Conservation (phyloP, 2,797 vertebrate species). For the Pyrocephalus nanus region DNA sequence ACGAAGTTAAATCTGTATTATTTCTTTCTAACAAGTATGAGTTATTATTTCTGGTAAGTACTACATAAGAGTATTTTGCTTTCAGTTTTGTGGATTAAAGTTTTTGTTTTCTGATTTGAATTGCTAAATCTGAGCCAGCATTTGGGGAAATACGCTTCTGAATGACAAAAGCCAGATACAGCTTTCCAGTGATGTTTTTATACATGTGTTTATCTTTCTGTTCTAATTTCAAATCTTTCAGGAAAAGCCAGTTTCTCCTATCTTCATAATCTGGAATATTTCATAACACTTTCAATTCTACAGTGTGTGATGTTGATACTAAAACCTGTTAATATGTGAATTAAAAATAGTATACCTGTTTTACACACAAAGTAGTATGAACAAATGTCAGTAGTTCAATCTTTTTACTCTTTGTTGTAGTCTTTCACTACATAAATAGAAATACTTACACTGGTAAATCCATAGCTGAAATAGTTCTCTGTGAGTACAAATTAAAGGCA, state of each 20-base stretch:
- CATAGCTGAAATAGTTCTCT: not conserved
- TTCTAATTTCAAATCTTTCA: not conserved
- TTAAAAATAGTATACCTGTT: not conserved
- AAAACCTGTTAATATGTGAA: not conserved
- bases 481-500: not conserved
- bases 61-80: not conserved
- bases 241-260: not conserved
- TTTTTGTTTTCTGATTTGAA: not conserved
- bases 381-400: not conserved
- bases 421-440: not conserved
- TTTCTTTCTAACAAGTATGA: not conserved
- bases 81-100: not conserved
- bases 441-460: not conserved
- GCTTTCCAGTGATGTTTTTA: not conserved
- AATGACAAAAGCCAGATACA: not conserved
- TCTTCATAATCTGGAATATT: not conserved
- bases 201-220: not conserved
- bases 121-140: not conserved
- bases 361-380: not conserved
- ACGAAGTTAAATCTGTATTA: not conserved
- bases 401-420: not conserved
- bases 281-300: not conserved
- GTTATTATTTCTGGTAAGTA: constrained; percentile 36
- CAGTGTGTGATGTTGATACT: not conserved
- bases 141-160: not conserved